These are phyloP conservation scores for Tetrax tetrax DNA, from an alignment of 2,113 vertebrate genomes.

Conservation along the genomic window DNA sequence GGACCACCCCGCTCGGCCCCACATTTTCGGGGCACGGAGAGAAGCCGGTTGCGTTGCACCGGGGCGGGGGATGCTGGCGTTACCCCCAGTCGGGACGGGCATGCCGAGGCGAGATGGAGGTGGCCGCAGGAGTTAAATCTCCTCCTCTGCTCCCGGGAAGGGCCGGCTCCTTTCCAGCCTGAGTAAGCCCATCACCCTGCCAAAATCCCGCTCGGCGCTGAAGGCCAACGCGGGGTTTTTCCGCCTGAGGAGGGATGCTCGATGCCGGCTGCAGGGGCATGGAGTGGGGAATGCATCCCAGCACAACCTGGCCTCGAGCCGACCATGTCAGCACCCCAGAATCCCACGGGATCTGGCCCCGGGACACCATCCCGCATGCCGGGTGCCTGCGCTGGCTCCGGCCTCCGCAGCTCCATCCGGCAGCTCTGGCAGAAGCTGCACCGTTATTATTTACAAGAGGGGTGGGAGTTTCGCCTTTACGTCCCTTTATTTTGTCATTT, in stretches of 20 bases:
- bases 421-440: background rate
- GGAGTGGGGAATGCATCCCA: background rate
- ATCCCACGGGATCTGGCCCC: background rate
- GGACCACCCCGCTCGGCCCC: background rate
- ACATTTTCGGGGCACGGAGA: rapidly evolving
- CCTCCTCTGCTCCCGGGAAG: background rate
- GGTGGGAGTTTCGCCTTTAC: background rate
- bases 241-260: rapidly evolving
- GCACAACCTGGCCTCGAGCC: rapidly evolving
- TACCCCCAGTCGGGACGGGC: background rate
- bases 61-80: background rate
- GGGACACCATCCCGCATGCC: background rate
- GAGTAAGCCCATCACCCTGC: background rate
- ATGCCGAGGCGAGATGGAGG: rapidly evolving
- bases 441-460: background rate
- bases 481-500: background rate
- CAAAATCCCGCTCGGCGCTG: background rate
- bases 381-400: background rate
- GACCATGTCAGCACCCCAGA: background rate
- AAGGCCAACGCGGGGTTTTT: background rate
- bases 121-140: background rate
- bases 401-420: background rate
- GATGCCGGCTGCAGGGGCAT: rapidly evolving
- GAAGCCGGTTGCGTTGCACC: rapidly evolving
- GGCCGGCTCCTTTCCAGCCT: background rate